Base-by-base conservation (phyloP, 2,797 vertebrate species). In the Lindbergichthys nudifrons region DNA sequence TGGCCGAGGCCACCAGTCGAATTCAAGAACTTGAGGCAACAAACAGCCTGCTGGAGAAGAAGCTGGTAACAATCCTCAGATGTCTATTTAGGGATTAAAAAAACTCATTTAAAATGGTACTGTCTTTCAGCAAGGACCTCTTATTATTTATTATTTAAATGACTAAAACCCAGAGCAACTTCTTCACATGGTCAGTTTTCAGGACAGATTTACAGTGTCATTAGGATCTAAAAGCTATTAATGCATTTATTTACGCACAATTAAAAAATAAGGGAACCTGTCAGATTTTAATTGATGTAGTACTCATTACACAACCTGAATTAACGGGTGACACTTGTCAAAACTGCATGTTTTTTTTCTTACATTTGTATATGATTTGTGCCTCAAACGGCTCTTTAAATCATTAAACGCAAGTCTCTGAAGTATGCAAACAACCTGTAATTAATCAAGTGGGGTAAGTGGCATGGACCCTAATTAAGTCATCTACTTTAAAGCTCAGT, bases 1-100 rank as follows among this genome's bases (percentile, higher is more conserved):
- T 99, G 73, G 93, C 86, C n/a, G 96, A 97, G 84, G 96, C 96
- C 50, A 96, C 89, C 32, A 73, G 79, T 75, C 93, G 65, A 14
- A 92, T 97, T 67, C 94, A 94, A 85, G 87, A 94, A n/a, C 95
- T 99, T 46, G 97, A 99, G 88, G 95, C 92, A 80, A 95, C 95
- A 75, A 99, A 98, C 85, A 88, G 87, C 58, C 77, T 91, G 19
- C 92, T 98, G 80, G 96, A 97, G 90, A 94, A 93, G 75, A 96
- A 97, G 91, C 92, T 97, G 94, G 98, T 98, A 94, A 14, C 1
- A 5, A 0, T 39, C 46, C 41, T 57, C 30, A 4, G 14, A 26
- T 26, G 4, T 26, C 26, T 26, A 5, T 26, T 26, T 26, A 26
- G 26, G 4, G 26, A 26, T 26, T 26, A 5, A 4, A 26, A 26